A percentile compares a stretch with the other conserved stretches of the same genome.
These are phyloP conservation scores for Ectemnius cavifrons DNA, from an alignment of 2,888 invertebrate species.

Conservation along the genomic window DNA sequence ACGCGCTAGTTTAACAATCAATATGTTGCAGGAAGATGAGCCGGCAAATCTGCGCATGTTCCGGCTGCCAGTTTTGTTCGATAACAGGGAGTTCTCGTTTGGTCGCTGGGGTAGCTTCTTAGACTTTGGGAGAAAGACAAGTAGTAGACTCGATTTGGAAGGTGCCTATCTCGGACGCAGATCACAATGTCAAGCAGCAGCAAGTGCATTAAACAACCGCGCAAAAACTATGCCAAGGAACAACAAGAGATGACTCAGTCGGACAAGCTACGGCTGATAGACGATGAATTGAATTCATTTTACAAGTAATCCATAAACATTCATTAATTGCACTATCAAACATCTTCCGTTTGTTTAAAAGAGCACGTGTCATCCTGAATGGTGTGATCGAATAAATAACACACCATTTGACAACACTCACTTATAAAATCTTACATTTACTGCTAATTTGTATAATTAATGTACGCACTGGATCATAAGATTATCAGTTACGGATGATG, in stretches of 20 bases:
- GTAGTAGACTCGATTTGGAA: not conserved
- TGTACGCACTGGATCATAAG: too few relatives aligned
- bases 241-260: slow-evolving; percentile 76
- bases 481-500: too few relatives aligned
- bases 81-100: slow-evolving; percentile 40
- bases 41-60: slow-evolving; percentile 46
- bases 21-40: slow-evolving; percentile 35
- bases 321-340: not conserved
- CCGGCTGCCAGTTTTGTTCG: slow-evolving; percentile 33
- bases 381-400: too few relatives aligned
- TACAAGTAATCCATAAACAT: slow-evolving; percentile 69
- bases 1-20: slow-evolving; percentile 38
- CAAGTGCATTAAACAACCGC: slow-evolving; percentile 72
- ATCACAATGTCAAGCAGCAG: slow-evolving; percentile 64
- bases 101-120: not conserved
- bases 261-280: slow-evolving; percentile 74
- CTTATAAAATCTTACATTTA: not conserved
- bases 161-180: not conserved
- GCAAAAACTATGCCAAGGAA: slow-evolving; percentile 72
- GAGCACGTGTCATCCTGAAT: not conserved
- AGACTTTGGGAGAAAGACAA: not conserved
- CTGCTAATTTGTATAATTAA: not conserved
- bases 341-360: slow-evolving; percentile 8
- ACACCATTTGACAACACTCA: not conserved
- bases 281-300: slow-evolving; percentile 75